These are phyloP conservation scores for Pterostichus niger DNA, from an alignment of 2,888 invertebrate genomes.

Conservation along the genomic window DNA sequence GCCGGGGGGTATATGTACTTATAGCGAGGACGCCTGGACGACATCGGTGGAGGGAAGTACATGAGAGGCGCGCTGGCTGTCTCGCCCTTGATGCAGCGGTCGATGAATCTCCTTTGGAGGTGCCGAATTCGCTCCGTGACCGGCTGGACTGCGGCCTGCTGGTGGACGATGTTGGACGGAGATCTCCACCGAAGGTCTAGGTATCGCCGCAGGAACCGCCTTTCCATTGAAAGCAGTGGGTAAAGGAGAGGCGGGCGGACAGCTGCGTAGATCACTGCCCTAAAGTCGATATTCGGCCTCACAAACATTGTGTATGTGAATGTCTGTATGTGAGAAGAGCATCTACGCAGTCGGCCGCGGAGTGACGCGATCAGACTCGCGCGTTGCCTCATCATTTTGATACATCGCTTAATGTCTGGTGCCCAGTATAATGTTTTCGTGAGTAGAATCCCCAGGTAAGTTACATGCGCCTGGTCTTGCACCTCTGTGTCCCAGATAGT, in stretches of 20 bases:
- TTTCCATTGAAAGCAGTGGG: not conserved
- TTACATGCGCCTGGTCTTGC: no score
- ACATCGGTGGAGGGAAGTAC: not conserved
- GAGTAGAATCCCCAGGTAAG: no score
- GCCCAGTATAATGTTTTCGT: not conserved
- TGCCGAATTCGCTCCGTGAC: not conserved
- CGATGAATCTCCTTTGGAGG: not conserved
- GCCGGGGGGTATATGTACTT: not conserved
- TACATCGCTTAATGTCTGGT: no score
- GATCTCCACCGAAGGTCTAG: not conserved
- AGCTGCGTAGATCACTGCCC: no score
- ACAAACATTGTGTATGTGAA: not conserved
- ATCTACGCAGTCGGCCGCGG: not conserved
- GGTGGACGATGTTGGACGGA: not conserved
- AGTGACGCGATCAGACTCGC: not conserved
- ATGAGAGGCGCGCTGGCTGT: not conserved
- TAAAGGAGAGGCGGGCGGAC: not conserved
- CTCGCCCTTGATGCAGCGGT: not conserved
- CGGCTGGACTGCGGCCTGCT: not conserved
- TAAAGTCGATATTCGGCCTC: no score
- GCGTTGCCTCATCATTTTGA: not conserved
- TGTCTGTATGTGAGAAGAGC: not conserved
- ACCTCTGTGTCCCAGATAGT: no score
- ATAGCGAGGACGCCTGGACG: not conserved
- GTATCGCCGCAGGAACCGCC: not conserved